Percentiles rank a stretch among this genome's conserved stretches.
Evolutionary conservation across 1,140 invertebrate genomes (phyloP).

Genomic region (Caenorhabditis latens): DNA sequence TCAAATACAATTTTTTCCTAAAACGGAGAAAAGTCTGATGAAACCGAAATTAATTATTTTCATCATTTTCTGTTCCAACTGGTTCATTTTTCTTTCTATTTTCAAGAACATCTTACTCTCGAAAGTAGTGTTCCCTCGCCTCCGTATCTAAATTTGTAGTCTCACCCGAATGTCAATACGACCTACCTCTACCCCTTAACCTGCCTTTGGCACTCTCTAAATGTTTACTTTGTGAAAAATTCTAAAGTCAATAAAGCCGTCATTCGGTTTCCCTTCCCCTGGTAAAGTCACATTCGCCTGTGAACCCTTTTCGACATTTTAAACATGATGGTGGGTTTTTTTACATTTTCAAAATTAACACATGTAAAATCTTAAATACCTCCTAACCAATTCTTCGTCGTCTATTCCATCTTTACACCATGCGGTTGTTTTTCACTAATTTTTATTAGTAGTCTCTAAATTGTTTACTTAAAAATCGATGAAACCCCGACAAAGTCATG

Average conservation of each 20-base stretch:
- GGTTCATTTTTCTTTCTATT: too few relatives aligned
- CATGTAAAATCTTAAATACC: too few relatives aligned
- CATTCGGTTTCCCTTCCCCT: constrained; percentile 3
- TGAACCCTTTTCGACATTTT: not conserved
- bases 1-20: too few relatives aligned
- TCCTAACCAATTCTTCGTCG: too few relatives aligned
- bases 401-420: too few relatives aligned
- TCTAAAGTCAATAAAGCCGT: constrained; percentile 43
- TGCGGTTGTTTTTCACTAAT: too few relatives aligned
- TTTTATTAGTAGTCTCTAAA: too few relatives aligned
- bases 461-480: constrained; percentile 8
- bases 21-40: too few relatives aligned
- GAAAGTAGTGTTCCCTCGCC: not conserved
- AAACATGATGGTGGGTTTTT: constrained; percentile 3
- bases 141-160: constrained; percentile 3
- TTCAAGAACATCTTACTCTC: too few relatives aligned
- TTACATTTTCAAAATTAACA: too few relatives aligned
- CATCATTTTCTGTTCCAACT: too few relatives aligned
- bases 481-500: not conserved
- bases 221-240: constrained; percentile 49
- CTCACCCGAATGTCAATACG: not conserved
- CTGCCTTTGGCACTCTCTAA: not conserved
- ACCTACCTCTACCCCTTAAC: constrained; percentile 9
- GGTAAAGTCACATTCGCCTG: constrained; percentile 17
- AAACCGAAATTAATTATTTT: too few relatives aligned